Evolutionary conservation across 2,888 invertebrate species (phyloP).

Genomic region (Oeneis ivallda): DNA sequence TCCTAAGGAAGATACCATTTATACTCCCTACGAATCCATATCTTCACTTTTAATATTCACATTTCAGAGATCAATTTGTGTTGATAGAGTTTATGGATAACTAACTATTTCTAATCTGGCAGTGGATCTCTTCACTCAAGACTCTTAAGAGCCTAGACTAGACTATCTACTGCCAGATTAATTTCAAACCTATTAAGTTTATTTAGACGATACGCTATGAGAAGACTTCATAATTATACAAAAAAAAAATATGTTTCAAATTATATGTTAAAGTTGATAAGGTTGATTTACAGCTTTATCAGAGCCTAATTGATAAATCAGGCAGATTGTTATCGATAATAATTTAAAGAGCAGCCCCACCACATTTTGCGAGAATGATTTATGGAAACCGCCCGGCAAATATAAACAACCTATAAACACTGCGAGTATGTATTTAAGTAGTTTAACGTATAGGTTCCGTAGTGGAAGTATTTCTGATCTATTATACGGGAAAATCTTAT

Average conservation of each 20-base stretch:
- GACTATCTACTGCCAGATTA: no score
- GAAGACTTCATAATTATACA: not conserved
- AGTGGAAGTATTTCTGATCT: not conserved
- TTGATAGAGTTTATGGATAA: no score
- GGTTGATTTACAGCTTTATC: conserved; percentile 40
- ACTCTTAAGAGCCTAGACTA: no score
- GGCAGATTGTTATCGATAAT: conserved; percentile 51
- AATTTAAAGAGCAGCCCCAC: conserved; percentile 43
- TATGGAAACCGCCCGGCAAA: conserved; percentile 46
- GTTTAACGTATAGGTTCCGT: conserved; percentile 6
- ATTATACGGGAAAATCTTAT: not conserved
- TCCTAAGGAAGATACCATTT: no score
- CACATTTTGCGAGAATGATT: conserved; percentile 48
- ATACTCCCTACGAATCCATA: no score
- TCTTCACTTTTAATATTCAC: no score
- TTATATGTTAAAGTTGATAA: conserved; percentile 13
- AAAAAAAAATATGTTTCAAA: conserved; percentile 1
- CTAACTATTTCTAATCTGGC: no score
- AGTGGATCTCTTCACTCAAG: no score
- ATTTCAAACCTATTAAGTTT: no score
- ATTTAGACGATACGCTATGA: no score
- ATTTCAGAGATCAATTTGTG: no score
- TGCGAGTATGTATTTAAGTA: conserved; percentile 8
- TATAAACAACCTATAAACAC: conserved; percentile 21
- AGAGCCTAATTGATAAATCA: conserved; percentile 41